Evolutionary conservation across 2,797 vertebrate genomes (phyloP), one percentile per base, ranked within the genome.

Genomic region (Sarcophilus harrisii): DNA sequence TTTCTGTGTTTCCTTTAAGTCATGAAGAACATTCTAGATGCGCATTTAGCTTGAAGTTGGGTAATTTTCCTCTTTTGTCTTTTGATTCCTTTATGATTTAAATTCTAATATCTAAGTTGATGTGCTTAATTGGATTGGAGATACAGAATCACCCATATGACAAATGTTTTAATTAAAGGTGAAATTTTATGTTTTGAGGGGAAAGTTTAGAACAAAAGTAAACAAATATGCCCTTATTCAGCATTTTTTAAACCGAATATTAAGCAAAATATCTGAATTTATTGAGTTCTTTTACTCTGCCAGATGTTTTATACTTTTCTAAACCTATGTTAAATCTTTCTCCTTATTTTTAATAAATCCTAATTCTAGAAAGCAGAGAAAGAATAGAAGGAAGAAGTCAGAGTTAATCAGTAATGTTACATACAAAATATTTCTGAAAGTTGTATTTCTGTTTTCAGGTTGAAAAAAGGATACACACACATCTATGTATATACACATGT

Each of bases 381-480:
- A 94, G 93, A 94, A 93, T 91, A 66, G 91, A 95, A 93, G 57
- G 62, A 95, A 95, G 91, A 94, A 90, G 29, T 81, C 90, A 62
- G 59, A 94, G 94, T 57, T 14, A 58, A 57, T 91, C 95, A 54
- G 94, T 38, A 57, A 60, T 87, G n/a, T 49, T 49, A 95, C 54
- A 57, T 94, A 54, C 94, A 96, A 95, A 59, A 91, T 97, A 94
- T 95, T 58, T 95, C 95, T 91, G 94, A 96, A 97, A 93, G 93
- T 96, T 94, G 90, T 87, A 28, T 57, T 38, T 60, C 28, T 93
- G 4, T 81, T 97, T 96, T 95, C 58, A 95, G 94, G 95, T 62
- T 97, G 73, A 93, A 96, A 97, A 52, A 3, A 52, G 52, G 5
- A 52, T 52, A 52, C 5, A 52, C 5, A 52, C 5, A 52, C 5